Conservation (phyloP, 2,888 invertebrate species). For the Diarsia rubi region DNA sequence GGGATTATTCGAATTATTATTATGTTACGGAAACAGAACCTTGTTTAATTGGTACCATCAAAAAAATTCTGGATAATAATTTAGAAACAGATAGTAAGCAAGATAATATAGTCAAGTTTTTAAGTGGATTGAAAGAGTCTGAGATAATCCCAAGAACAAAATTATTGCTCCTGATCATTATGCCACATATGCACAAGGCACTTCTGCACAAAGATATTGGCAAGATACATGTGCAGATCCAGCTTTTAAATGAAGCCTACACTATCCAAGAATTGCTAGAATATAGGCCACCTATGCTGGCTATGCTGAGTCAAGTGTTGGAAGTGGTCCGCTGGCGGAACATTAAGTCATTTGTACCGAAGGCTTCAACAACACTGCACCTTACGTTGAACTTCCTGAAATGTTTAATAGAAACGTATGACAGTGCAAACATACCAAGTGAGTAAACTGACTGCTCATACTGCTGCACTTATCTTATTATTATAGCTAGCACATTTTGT, state of each 20-base stretch:
- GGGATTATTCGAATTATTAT: constrained; percentile 79
- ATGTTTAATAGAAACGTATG: constrained; percentile 77
- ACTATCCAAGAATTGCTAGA: constrained; percentile 75
- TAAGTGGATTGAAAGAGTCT: constrained; percentile 75
- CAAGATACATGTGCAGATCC: constrained; percentile 76
- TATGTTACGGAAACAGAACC: constrained; percentile 82
- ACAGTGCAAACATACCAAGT: constrained; percentile 77
- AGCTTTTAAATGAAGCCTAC: constrained; percentile 75
- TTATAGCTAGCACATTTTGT: too few species aligned
- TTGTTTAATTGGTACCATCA: constrained; percentile 76
- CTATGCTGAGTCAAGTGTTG: constrained; percentile 84
- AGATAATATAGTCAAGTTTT: constrained; percentile 79
- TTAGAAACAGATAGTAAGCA: constrained; percentile 74
- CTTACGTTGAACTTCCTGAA: constrained; percentile 77
- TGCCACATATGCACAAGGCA: constrained; percentile 83
- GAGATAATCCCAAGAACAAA: constrained; percentile 76
- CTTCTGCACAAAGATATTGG: constrained; percentile 74
- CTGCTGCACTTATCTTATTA: too few species aligned
- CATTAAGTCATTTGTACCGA: constrained; percentile 74
- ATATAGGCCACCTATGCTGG: constrained; percentile 84
- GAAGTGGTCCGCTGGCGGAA: constrained; percentile 81
- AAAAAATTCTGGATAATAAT: constrained; percentile 71
- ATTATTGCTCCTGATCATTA: constrained; percentile 80
- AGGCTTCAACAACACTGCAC: constrained; percentile 76
- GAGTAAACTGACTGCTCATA: constrained; percentile 38